Conservation (phyloP, 1,140 invertebrate species). For the Drosophila simulans region DNA sequence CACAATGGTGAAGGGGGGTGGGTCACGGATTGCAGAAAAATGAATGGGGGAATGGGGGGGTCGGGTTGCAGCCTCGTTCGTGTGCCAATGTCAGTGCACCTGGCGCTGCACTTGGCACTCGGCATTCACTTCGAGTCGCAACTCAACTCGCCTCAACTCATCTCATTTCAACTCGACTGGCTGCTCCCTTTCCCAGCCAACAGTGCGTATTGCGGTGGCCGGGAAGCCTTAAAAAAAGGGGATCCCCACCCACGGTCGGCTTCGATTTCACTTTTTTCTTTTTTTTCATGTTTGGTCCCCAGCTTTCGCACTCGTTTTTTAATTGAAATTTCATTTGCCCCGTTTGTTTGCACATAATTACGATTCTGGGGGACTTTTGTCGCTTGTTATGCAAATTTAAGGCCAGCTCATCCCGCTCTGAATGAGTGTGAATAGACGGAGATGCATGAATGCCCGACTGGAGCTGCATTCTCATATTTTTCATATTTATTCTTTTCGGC, state of each 20-base stretch:
- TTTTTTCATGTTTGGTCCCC: conserved; percentile 9
- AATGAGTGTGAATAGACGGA: conserved; percentile 32
- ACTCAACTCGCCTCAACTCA: not conserved
- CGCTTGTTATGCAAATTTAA: conserved; percentile 61
- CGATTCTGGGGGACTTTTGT: conserved; percentile 54
- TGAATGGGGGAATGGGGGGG: not conserved
- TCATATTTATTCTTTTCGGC: conserved; percentile 7
- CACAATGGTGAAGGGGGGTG: not conserved
- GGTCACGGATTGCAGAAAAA: no score
- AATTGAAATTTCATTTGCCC: conserved; percentile 79
- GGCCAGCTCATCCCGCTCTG: conserved; percentile 27
- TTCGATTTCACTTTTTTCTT: conserved; percentile 79
- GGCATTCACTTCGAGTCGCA: conserved; percentile 36
- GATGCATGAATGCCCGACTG: conserved; percentile 24
- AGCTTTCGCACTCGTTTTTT: conserved; percentile 33
- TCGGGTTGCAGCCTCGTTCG: conserved; percentile 18
- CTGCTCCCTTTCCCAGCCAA: conserved; percentile 42
- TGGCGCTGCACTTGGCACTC: conserved; percentile 64
- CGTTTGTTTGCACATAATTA: conserved; percentile 79
- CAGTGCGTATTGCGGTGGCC: conserved; percentile 19
- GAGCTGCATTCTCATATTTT: conserved; percentile 19
- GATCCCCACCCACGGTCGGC: conserved; percentile 17
- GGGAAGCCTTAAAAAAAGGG: conserved; percentile 61
- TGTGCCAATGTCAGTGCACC: conserved; percentile 78
- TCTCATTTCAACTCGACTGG: conserved; percentile 1